These are phyloP conservation scores for Ormyrus labotus DNA, from an alignment of 2,888 invertebrate genomes.

Conservation along the genomic window DNA sequence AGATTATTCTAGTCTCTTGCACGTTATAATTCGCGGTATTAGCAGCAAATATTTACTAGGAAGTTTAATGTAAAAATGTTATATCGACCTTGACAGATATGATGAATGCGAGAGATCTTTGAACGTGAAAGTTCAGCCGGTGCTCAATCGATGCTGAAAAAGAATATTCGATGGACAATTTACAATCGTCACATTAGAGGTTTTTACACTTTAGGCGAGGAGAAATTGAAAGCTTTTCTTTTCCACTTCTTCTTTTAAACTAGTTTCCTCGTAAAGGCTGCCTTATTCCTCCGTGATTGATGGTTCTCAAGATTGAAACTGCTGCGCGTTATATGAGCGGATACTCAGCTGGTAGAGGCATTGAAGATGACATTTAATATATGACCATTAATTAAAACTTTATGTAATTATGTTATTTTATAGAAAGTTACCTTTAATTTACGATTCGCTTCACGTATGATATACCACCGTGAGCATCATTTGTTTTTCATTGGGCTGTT, in stretches of 20 bases:
- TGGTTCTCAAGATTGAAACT: conserved; percentile 31
- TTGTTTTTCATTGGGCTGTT: no score
- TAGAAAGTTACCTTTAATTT: neutral
- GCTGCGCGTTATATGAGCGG: neutral
- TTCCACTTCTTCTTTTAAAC: conserved; percentile 23
- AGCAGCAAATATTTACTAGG: no score
- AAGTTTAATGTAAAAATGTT: no score
- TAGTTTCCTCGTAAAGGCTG: conserved; percentile 24
- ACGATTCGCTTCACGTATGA: neutral
- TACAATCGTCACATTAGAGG: conserved; percentile 24
- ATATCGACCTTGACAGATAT: no score
- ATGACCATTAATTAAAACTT: conserved; percentile 22
- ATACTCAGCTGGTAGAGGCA: neutral
- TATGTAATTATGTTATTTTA: neutral
- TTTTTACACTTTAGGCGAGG: conserved; percentile 5
- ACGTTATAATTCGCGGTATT: no score
- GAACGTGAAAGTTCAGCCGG: conserved; percentile 21
- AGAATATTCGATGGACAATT: conserved; percentile 12
- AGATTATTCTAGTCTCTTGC: no score
- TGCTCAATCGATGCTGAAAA: neutral
- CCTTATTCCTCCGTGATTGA: conserved; percentile 25
- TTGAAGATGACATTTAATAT: neutral
- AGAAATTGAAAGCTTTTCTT: conserved; percentile 41
- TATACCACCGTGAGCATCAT: no score
- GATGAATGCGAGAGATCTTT: neutral